Evolutionary conservation across 1,140 invertebrate genomes (phyloP).

Genomic region (Plutomurus gul): DNA sequence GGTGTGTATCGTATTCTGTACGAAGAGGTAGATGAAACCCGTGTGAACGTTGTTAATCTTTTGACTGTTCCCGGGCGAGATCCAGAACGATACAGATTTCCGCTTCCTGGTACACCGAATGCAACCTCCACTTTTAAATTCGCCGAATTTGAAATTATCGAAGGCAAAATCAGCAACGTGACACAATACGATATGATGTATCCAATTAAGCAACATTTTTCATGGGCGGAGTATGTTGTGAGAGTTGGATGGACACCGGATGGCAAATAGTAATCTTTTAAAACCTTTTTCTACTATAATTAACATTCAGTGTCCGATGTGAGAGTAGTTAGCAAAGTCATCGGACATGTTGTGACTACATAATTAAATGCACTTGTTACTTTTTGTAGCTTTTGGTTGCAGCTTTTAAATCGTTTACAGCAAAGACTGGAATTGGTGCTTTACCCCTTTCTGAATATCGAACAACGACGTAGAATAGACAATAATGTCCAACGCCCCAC

Average conservation of each 20-base stretch:
- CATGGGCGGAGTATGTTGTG: slow-evolving; percentile 92
- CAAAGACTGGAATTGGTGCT: slow-evolving; percentile 71
- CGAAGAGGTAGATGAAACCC: slow-evolving; percentile 93
- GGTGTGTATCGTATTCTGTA: slow-evolving; percentile 86
- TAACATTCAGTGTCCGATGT: background rate
- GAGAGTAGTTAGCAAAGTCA: background rate
- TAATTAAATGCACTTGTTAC: slow-evolving; percentile 39
- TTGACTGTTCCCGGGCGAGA: slow-evolving; percentile 63
- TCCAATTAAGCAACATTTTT: slow-evolving; percentile 73
- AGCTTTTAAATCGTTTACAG: slow-evolving; percentile 83
- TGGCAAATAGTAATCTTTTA: slow-evolving; percentile 81
- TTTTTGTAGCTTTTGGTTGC: slow-evolving; percentile 80
- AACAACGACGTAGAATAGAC: background rate
- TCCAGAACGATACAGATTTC: slow-evolving; percentile 72
- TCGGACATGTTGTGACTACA: too few relatives aligned
- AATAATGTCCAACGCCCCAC: background rate
- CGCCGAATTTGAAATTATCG: slow-evolving; percentile 77
- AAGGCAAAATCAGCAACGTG: slow-evolving; percentile 69
- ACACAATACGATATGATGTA: slow-evolving; percentile 72
- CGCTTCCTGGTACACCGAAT: slow-evolving; percentile 85
- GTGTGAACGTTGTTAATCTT: slow-evolving; percentile 89
- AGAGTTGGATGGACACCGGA: slow-evolving; percentile 91
- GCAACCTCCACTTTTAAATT: slow-evolving; percentile 86
- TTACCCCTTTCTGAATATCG: slow-evolving; percentile 55
- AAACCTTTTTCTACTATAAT: background rate